Percentiles rank a stretch among this genome's conserved stretches.
These are phyloP conservation scores for Ochotona curzoniae DNA, from an alignment of 2,113 vertebrate species.

Conservation along the genomic window DNA sequence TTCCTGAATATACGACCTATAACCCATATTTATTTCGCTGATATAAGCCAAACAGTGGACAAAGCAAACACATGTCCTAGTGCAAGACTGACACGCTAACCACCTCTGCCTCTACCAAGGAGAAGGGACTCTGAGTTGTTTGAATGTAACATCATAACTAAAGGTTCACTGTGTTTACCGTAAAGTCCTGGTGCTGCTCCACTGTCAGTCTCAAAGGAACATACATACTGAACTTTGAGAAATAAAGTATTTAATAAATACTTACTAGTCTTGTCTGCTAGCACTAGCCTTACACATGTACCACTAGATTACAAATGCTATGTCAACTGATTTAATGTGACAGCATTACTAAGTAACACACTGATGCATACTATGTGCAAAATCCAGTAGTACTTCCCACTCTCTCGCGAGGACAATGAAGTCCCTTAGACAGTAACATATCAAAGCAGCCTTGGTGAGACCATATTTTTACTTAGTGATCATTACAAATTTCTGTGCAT, in stretches of 20 bases:
- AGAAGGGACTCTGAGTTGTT: not conserved
- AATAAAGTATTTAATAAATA: not conserved
- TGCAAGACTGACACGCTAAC: not conserved
- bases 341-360: not conserved
- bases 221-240: not conserved
- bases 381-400: not conserved
- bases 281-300: constrained; percentile 17
- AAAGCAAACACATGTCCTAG: not conserved
- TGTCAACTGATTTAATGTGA: constrained; percentile 9
- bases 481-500: not conserved
- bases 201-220: not conserved
- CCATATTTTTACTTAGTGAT: not conserved
- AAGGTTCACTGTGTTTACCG: not conserved
- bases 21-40: not conserved
- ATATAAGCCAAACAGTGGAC: not conserved
- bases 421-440: constrained; percentile 1
- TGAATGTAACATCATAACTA: constrained; percentile 12
- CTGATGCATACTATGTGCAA: not conserved
- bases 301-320: constrained; percentile 16
- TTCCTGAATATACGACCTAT: not conserved
- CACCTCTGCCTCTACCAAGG: not conserved
- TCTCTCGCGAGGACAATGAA: constrained; percentile 24
- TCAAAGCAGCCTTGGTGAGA: constrained; percentile 27
- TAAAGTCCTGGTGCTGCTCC: not conserved
- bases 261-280: not conserved